Base-by-base conservation (phyloP, 2,888 invertebrate genomes). In the Epicampocera succincta region DNA sequence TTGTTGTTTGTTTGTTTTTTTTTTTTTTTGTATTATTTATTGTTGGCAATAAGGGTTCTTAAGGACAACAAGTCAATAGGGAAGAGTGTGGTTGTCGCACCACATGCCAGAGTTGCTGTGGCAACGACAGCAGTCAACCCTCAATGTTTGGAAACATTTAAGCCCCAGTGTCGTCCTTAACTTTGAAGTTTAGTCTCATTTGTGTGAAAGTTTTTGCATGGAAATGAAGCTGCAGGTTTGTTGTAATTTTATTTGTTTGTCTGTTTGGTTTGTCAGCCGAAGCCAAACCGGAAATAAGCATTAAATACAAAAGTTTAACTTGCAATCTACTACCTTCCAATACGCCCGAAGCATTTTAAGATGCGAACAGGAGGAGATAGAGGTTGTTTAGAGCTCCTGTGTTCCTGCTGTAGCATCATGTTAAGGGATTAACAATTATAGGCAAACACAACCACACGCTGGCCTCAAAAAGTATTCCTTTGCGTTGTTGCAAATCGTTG, bases 281-380 rank as follows among this genome's bases (percentile, higher is more conserved):
- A 78, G 74, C 71, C 82, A 78, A 74, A 82, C 58, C 74, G 82
- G 82, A 82, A 78, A 71, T 78, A 66, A 78, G 52, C 78, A 82
- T 82, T 82, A 78, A 78, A 78, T 15, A 48, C 42, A 56, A 80
- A 60, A 71, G 46, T 71, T 58, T 58, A 71, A 71, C 69, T 46
- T 48, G 38, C 9, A 69, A 56, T 60, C 40, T 8, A 48, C 40
- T 8, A 48, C 44, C 56, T 33, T 44, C 13, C 17, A 5, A 29
- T 19, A 19, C 58, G 5, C 19, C 17, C 0, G 25, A 29, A 13
- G 15, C 33, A 3, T 33, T 33, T 33, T 12, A 8, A 42, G 13
- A 50, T 13, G 1, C 1, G 8, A 25, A 9, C 33, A 33, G 33
- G 21, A n/a, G 0, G 13, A 42, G 50, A 50, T 33, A 44, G 19